Conservation (phyloP, 2,888 invertebrate species). For the Leptarthrus brevirostris region DNA sequence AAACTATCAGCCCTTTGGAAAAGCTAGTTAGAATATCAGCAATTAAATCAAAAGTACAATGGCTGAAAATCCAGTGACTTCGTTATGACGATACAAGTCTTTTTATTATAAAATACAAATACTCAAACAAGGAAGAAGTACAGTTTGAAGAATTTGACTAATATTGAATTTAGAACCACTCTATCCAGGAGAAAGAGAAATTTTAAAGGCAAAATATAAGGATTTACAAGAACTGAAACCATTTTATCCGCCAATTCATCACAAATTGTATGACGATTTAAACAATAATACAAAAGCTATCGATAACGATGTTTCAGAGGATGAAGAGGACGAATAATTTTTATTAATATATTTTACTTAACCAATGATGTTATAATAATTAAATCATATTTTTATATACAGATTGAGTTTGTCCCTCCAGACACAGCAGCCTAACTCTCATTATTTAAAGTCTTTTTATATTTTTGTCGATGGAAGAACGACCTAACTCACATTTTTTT, state of each 20-base stretch:
- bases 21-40: no score
- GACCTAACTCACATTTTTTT: not conserved
- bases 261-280: not conserved
- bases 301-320: not conserved
- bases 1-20: no score
- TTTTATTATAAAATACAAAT: constrained; percentile 15
- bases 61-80: constrained; percentile 5
- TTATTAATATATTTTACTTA: not conserved
- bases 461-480: not conserved
- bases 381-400: not conserved
- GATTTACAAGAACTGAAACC: not conserved
- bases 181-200: not conserved
- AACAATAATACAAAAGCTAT: not conserved
- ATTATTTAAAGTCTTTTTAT: not conserved
- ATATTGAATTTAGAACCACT: constrained; percentile 1
- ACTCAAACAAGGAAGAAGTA: not conserved
- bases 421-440: not conserved
- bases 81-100: not conserved
- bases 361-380: not conserved
- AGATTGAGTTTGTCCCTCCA: not conserved
- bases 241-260: constrained; percentile 1
- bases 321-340: not conserved
- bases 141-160: not conserved
- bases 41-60: no score
- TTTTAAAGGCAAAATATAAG: constrained; percentile 9